phyloP scores from a whole-genome alignment of 1,140 invertebrate genomes.

The Anastatus disparis region DNA sequence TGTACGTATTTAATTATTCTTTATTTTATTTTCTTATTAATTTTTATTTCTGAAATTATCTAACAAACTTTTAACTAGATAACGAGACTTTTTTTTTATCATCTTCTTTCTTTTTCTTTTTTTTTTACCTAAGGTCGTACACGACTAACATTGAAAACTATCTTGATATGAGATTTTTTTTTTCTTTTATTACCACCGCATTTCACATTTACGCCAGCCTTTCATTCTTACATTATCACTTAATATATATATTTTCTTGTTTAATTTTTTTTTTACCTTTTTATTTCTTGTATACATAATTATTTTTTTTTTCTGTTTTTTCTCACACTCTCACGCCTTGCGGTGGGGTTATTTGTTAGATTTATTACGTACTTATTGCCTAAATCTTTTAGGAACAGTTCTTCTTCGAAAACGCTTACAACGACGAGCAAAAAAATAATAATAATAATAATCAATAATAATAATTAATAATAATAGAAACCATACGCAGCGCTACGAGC shows the following conservation, averaged over 20 bases:
- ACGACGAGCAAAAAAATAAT: conserved; percentile 39
- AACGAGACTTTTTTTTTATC: conserved; percentile 59
- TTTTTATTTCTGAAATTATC: conserved; percentile 65
- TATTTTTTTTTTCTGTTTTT: neutral
- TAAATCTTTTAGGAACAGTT: conserved; percentile 68
- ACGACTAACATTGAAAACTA: conserved; percentile 66
- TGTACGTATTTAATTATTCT: conserved; percentile 66
- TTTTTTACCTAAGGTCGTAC: conserved; percentile 62
- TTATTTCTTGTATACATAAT: conserved; percentile 12
- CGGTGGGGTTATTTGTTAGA: conserved; percentile 17
- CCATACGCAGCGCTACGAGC: neutral
- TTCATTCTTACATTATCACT: conserved; percentile 38
- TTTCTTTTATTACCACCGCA: conserved; percentile 49
- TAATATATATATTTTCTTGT: conserved; percentile 48
- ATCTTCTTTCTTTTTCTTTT: no score
- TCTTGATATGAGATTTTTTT: conserved; percentile 64
- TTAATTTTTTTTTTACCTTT: no score
- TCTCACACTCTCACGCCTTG: conserved; percentile 15
- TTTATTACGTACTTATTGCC: conserved; percentile 63
- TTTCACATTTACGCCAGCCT: conserved; percentile 35
- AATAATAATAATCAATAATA: conserved; percentile 19
- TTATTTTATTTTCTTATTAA: no score
- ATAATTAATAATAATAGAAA: conserved; percentile 22
- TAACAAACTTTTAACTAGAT: conserved; percentile 67
- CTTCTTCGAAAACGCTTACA: conserved; percentile 64